Evolutionary conservation across 2,113 vertebrate species (phyloP), one percentile per base, ranked within the genome.

Genomic region (Malaclemys terrapin): DNA sequence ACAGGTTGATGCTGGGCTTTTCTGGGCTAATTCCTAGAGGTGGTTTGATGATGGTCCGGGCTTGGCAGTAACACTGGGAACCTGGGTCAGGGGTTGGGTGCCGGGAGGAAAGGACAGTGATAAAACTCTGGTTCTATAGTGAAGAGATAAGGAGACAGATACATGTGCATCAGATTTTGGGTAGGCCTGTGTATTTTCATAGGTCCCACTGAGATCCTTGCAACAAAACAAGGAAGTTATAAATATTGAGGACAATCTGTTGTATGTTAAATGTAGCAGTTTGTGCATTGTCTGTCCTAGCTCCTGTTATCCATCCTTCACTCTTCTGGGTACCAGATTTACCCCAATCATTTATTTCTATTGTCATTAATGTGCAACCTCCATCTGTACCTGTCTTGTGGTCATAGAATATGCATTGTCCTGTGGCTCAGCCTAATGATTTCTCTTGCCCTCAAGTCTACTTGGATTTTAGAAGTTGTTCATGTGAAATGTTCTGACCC

Each of bases 361-460:
- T 80, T 75, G 42, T 62, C 91, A 49, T 56, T 24, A 5, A 2
- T 20, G n/a, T 91, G 59, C 24, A 29, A 12, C 1, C 11, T 65
- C 27, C 75, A 62, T 19, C 5, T 54, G 10, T 10, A 0, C 12
- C 87, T 4, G 0, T 56, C 45, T 89, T 13, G 0, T 25, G 3
- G 69, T 5, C 47, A 0, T 0, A 16, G 38, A 29, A 65, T 14
- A 53, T 87, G 2, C 10, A 8, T 27, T 5, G 27, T 52, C 1
- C 8, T 89, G 5, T n/a, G 16, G 16, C 2, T 16, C 38, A 3
- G 2, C 42, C 78, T 80, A 57, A 82, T 52, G n/a, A 80, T 0
- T 24, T 76, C 52, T 62, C 38, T 47, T 75, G 4, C 10, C 9
- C n/a, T 20, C 1, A 5, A 59, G 0, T 42, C 56, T 83, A 24